Base-by-base conservation (phyloP, 1,140 invertebrate genomes). In the Sarcophaga peregrina region DNA sequence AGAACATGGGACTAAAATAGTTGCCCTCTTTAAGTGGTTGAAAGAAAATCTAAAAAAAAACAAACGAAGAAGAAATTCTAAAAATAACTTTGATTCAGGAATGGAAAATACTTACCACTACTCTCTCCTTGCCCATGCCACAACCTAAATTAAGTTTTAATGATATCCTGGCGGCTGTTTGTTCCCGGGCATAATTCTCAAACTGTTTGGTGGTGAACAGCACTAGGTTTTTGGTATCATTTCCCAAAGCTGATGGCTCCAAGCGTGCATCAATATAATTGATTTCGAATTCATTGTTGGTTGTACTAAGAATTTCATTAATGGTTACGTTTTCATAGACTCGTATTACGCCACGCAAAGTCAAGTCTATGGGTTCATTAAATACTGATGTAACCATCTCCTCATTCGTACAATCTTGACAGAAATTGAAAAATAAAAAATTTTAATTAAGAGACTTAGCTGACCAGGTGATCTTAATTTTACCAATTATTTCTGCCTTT, bases 231-330 rank as follows among this genome's bases (percentile, higher is more conserved):
- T 82, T 47, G 2, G 37, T 68, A 8, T n/a, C 54, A 50, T 78
- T 52, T n/a, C 20, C 46, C 4, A 47, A 17, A 47, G n/a, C 8
- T 52, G 47, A 20, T 78, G 46, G 13, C 45, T 78, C 82, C 46
- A 83, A 76, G 54, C 82, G 72, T 13, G 82, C 82, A 68, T 83
- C 82, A 62, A 83, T 83, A 25, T 83, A 83, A 8, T 83, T 76
- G 8, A 75, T 37, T 15, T 76, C 82, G 20, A 76, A 83, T n/a
- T 83, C 75, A 58, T 83, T 83, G n/a, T 83, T 83, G 5, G 82
- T 13, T 15, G 82, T 83, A 6, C 47, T 25, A 0, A 46, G 17
- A n/a, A 83, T 83, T 15, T 62, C 52, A 58, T 78, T 72, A 7
- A 78, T 83, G 3, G 17, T 50, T 15, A 78, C 75, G 58, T 76